These are phyloP conservation scores for Xiphophorus hellerii DNA, from an alignment of 2,113 vertebrate genomes.

Conservation along the genomic window DNA sequence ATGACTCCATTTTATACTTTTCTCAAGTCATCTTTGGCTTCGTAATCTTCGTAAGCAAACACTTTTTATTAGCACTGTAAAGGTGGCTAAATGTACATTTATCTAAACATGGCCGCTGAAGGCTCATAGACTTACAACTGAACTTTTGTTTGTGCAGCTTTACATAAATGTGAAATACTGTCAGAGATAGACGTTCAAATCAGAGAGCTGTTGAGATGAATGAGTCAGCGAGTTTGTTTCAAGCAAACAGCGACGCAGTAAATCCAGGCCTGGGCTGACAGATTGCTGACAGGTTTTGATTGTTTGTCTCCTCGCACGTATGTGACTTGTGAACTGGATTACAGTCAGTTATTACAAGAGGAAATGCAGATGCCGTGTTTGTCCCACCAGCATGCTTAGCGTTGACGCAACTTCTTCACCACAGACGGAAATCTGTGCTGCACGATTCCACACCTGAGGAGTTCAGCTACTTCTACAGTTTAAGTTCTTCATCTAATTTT, in stretches of 20 bases:
- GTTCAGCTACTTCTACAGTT: neutral
- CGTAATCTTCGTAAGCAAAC: neutral
- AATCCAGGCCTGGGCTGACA: neutral
- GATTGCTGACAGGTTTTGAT: constrained; percentile 17
- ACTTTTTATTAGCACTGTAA: neutral
- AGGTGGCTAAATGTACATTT: neutral
- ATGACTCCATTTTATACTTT: neutral
- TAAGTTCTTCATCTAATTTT: neutral
- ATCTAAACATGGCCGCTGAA: neutral
- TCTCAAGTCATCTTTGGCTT: neutral
- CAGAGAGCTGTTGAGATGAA: neutral
- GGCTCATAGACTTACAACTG: neutral
- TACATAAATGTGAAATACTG: neutral
- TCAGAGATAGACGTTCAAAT: neutral
- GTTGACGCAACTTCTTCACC: constrained; percentile 7
- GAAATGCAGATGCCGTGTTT: constrained; percentile 13
- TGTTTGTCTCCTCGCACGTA: constrained; percentile 24
- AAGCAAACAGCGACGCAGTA: constrained; percentile 4
- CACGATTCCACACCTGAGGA: neutral
- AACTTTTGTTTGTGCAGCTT: neutral
- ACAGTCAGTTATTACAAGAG: constrained; percentile 1
- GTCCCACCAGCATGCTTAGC: neutral
- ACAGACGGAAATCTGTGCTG: neutral
- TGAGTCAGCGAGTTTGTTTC: neutral
- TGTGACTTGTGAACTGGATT: neutral